These are phyloP conservation scores for Drosophila saltans DNA, from an alignment of 1,140 invertebrate species.

Conservation along the genomic window DNA sequence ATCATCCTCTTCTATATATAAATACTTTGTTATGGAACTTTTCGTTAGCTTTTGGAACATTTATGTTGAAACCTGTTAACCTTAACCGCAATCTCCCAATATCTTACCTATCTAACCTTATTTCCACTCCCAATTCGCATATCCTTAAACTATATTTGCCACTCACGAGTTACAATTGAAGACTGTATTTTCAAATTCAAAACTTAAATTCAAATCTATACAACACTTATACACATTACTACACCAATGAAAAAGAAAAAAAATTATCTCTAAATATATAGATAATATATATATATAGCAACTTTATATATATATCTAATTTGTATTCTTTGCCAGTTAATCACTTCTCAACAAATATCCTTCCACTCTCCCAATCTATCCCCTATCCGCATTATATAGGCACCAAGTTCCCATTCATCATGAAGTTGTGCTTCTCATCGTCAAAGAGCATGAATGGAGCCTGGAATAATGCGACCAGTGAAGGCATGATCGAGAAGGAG, in stretches of 20 bases:
- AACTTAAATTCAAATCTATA: constrained; percentile 77
- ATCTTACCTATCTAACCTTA: too few species aligned
- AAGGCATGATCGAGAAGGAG: constrained; percentile 83
- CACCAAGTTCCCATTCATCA: constrained; percentile 98
- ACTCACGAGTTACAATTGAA: constrained; percentile 40
- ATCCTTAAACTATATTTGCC: background rate
- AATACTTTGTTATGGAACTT: too few species aligned
- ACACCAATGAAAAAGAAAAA: constrained; percentile 39
- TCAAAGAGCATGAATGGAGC: constrained; percentile 88
- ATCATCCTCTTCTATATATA: too few species aligned
- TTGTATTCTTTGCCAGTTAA: constrained; percentile 40
- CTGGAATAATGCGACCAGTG: constrained; percentile 82
- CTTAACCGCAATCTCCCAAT: background rate
- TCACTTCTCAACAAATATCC: constrained; percentile 26
- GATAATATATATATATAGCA: constrained; percentile 21
- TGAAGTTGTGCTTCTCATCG: constrained; percentile 97
- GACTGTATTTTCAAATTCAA: constrained; percentile 66
- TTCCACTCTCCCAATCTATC: constrained; percentile 31
- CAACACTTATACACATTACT: constrained; percentile 82
- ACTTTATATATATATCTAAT: constrained; percentile 40
- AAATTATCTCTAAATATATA: constrained; percentile 26
- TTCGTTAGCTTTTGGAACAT: too few species aligned
- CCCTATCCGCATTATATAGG: constrained; percentile 86
- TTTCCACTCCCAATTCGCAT: background rate
- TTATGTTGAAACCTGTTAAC: too few species aligned